Evolutionary conservation across 2,113 vertebrate genomes (phyloP).

Genomic region (Recurvirostra avosetta): DNA sequence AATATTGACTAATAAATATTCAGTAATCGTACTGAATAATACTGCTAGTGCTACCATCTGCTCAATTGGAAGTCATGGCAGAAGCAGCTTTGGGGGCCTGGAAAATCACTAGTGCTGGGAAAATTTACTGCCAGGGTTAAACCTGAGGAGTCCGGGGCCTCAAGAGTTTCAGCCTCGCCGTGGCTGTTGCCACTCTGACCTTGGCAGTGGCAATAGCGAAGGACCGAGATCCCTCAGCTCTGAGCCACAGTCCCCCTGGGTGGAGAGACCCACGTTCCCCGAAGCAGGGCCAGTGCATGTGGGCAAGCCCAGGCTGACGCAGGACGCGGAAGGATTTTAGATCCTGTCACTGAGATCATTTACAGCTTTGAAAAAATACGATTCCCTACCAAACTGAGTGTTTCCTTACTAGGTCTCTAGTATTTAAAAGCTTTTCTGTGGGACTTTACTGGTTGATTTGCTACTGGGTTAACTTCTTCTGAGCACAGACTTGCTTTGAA

Average conservation of each 20-base stretch:
- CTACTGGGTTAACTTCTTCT: background rate
- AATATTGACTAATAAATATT: background rate
- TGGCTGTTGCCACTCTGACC: background rate
- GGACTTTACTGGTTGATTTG: background rate
- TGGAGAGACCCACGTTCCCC: background rate
- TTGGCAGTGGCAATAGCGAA: background rate
- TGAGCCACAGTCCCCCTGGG: background rate
- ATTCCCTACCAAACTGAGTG: background rate
- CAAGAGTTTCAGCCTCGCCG: background rate
- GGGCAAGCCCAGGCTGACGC: fast-evolving
- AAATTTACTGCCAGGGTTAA: background rate
- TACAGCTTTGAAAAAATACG: background rate
- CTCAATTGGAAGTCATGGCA: background rate
- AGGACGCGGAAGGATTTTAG: background rate
- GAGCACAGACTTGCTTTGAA: background rate
- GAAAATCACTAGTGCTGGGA: background rate
- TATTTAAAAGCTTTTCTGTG: background rate
- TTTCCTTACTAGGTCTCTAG: background rate
- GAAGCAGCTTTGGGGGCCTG: background rate
- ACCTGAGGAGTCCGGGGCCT: background rate
- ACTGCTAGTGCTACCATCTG: background rate
- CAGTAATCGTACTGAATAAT: background rate
- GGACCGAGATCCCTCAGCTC: background rate
- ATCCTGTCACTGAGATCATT: background rate
- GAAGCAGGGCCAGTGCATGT: background rate